Evolutionary conservation across 2,888 invertebrate genomes (phyloP).

Genomic region (Eupithecia pulchellata): DNA sequence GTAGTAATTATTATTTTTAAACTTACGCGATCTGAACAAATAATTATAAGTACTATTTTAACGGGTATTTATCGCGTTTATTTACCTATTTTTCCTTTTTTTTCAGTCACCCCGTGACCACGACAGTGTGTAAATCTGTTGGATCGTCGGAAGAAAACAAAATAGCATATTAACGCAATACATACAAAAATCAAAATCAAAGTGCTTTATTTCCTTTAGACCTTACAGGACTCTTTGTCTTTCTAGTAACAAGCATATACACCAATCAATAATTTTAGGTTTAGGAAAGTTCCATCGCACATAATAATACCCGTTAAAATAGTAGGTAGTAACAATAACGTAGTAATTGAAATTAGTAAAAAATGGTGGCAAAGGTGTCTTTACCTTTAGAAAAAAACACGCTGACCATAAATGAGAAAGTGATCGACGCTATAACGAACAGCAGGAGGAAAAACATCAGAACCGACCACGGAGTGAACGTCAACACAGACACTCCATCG

Average conservation of each 20-base stretch:
- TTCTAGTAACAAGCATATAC: background rate
- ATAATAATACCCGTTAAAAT: slow-evolving; percentile 88
- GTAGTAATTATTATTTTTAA: no score
- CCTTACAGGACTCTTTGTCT: background rate
- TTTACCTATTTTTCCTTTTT: no score
- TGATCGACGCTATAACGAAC: slow-evolving; percentile 89
- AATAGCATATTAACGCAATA: background rate
- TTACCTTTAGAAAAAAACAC: slow-evolving; percentile 92
- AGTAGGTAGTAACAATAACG: no score
- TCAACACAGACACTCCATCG: slow-evolving; percentile 86
- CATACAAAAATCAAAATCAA: no score
- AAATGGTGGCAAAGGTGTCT: background rate
- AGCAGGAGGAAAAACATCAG: slow-evolving; percentile 90
- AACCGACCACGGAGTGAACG: slow-evolving; percentile 87
- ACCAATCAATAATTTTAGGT: background rate
- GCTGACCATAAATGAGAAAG: slow-evolving; percentile 92
- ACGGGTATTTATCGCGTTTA: no score
- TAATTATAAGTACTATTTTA: no score
- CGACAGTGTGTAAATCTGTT: no score
- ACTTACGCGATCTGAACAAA: no score
- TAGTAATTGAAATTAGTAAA: no score
- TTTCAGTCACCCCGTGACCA: no score
- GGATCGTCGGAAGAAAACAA: no score
- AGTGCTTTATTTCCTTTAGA: no score
- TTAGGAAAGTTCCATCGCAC: slow-evolving; percentile 88